Conservation (phyloP, 23 tunicate genomes). For the Trididemnum nubilum region DNA sequence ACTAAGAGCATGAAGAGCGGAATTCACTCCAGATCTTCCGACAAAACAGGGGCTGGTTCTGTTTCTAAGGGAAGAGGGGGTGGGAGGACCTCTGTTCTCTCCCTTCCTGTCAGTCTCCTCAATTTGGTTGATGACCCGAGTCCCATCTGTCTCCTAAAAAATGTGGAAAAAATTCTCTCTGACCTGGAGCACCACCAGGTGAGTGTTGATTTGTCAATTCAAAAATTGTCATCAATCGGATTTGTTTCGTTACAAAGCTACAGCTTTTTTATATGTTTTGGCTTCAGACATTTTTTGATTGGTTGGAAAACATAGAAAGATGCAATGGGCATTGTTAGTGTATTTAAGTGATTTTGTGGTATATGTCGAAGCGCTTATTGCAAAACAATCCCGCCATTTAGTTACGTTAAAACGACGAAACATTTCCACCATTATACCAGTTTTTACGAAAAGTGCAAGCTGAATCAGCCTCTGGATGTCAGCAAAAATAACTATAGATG, state of each 20-base stretch:
- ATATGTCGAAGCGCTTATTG: no score
- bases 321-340: no score
- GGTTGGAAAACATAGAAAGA: no score
- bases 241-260: background rate
- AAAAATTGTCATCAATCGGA: background rate
- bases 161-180: slow-evolving; percentile 73
- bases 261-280: background rate
- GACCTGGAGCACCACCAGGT: slow-evolving; percentile 96
- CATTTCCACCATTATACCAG: no score
- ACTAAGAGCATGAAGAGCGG: slow-evolving; percentile 96
- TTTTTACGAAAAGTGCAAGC: no score
- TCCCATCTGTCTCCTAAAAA: slow-evolving; percentile 83
- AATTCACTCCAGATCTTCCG: slow-evolving; percentile 77
- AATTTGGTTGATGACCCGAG: slow-evolving; percentile 94
- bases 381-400: no score
- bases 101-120: slow-evolving; percentile 84
- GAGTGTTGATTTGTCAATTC: no score
- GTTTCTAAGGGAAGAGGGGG: slow-evolving; percentile 91
- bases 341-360: no score
- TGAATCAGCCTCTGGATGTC: no score
- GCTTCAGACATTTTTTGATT: no score
- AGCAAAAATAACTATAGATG: no score
- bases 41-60: slow-evolving; percentile 93
- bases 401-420: no score
- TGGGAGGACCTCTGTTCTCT: slow-evolving; percentile 87